phyloP scores from a whole-genome alignment of 1,140 invertebrate genomes.

The Drosophila mojavensis region DNA sequence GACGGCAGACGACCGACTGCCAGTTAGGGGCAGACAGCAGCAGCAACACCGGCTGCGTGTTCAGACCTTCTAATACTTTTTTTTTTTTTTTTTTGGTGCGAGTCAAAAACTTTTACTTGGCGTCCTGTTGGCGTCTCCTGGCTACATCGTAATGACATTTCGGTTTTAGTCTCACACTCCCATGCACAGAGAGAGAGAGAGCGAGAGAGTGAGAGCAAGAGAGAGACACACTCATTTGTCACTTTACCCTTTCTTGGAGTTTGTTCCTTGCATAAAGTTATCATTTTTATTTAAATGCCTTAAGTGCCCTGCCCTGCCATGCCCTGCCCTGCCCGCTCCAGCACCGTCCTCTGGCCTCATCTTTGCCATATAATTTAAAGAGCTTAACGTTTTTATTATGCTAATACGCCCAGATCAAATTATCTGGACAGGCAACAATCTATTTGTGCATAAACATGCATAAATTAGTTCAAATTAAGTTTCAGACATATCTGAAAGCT shows the following conservation, averaged over 20 bases:
- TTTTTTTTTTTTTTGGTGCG: conserved; percentile 23
- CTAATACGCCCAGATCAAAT: conserved; percentile 55
- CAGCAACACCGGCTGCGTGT: conserved; percentile 19
- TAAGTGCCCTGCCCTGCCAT: conserved; percentile 51
- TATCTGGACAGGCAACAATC: conserved; percentile 26
- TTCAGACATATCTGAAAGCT: neutral
- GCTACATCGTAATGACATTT: conserved; percentile 75
- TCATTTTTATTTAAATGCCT: conserved; percentile 82
- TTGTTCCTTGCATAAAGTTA: conserved; percentile 72
- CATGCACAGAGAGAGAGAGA: neutral
- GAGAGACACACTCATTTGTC: conserved; percentile 16
- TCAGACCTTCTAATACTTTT: conserved; percentile 61
- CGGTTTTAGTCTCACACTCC: conserved; percentile 39
- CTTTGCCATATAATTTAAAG: conserved; percentile 41
- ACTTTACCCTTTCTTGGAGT: conserved; percentile 61
- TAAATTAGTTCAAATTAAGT: conserved; percentile 27
- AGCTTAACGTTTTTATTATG: conserved; percentile 72
- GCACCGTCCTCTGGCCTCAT: neutral
- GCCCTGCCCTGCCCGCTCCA: neutral
- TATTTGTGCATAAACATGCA: conserved; percentile 21
- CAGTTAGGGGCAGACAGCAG: conserved; percentile 11
- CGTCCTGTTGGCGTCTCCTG: conserved; percentile 70
- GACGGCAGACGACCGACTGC: conserved; percentile 5
- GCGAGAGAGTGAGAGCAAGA: too few species aligned
- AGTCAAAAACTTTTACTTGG: conserved; percentile 78